Evolutionary conservation across 92 coral and sea anemone species (phyloP).

Genomic region (Parazoanthus swiftii): DNA sequence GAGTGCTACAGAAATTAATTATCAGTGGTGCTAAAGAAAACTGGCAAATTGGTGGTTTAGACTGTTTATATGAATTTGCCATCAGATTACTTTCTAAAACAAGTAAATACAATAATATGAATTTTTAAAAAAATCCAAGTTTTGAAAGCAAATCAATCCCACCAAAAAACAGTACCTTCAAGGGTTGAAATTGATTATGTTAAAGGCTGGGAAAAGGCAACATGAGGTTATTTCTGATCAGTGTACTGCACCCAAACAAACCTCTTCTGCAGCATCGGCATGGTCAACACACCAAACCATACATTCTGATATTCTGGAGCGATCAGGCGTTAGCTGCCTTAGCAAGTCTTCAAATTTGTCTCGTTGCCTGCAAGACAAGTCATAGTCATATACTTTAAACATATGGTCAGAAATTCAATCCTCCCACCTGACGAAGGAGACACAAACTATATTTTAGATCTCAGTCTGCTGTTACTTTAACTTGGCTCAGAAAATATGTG

Average conservation of each 20-base stretch:
- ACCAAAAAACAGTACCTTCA: not conserved
- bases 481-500: too few relatives aligned
- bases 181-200: not conserved
- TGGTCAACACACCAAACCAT: slow-evolving; percentile 96
- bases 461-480: too few relatives aligned
- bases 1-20: too few relatives aligned
- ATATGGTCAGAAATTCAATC: not conserved
- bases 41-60: too few relatives aligned
- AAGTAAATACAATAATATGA: too few relatives aligned
- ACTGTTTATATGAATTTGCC: too few relatives aligned
- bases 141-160: too few relatives aligned
- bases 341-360: slow-evolving; percentile 96
- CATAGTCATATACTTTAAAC: not conserved
- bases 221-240: not conserved
- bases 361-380: slow-evolving; percentile 70
- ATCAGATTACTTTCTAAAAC: too few relatives aligned
- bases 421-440: too few relatives aligned
- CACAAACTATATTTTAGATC: not conserved
- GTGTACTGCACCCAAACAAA: not conserved
- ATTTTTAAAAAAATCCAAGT: too few relatives aligned
- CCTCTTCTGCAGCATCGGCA: slow-evolving; percentile 99
- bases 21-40: too few relatives aligned
- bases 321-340: slow-evolving; percentile 82
- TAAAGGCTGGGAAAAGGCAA: not conserved
- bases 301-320: slow-evolving; percentile 84